Conservation (phyloP, 2,113 vertebrate species). For the Callopanchax toddi region DNA sequence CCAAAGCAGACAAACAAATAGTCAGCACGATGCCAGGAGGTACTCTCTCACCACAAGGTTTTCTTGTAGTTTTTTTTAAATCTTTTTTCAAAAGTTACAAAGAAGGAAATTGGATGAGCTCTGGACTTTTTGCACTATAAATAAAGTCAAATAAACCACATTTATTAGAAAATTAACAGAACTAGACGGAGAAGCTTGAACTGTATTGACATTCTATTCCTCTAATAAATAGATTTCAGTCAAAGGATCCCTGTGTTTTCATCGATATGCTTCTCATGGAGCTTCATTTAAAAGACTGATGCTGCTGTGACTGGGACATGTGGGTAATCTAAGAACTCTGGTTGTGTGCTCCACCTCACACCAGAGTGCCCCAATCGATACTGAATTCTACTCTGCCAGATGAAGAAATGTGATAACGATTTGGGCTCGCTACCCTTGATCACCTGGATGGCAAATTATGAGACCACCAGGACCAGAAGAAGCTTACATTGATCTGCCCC, state of each 20-base stretch:
- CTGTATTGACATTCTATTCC: too few relatives aligned
- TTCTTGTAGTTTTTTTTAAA: not conserved
- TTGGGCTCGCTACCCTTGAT: constrained; percentile 56
- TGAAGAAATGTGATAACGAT: constrained; percentile 36
- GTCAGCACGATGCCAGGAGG: not conserved
- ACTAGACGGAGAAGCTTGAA: too few relatives aligned
- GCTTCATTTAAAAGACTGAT: constrained; percentile 35
- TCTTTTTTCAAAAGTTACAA: not conserved
- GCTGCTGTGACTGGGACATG: constrained; percentile 6
- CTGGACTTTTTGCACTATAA: too few relatives aligned
- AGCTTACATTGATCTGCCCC: constrained; percentile 49
- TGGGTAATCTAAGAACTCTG: constrained; percentile 6
- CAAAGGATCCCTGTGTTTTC: too few relatives aligned
- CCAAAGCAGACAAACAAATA: not conserved
- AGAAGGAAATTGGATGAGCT: too few relatives aligned
- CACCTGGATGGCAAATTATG: constrained; percentile 54
- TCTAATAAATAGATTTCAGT: too few relatives aligned
- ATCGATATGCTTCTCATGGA: not conserved
- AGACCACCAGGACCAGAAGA: constrained; percentile 33
- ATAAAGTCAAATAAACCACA: too few relatives aligned
- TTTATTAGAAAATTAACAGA: too few relatives aligned
- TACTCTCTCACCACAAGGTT: not conserved
- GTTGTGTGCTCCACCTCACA: not conserved
- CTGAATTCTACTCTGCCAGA: constrained; percentile 29
- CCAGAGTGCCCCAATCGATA: constrained; percentile 31